Percentiles rank a stretch among this genome's conserved stretches.
Evolutionary conservation across 2,797 vertebrate species (phyloP).

Genomic region (Masticophis lateralis): DNA sequence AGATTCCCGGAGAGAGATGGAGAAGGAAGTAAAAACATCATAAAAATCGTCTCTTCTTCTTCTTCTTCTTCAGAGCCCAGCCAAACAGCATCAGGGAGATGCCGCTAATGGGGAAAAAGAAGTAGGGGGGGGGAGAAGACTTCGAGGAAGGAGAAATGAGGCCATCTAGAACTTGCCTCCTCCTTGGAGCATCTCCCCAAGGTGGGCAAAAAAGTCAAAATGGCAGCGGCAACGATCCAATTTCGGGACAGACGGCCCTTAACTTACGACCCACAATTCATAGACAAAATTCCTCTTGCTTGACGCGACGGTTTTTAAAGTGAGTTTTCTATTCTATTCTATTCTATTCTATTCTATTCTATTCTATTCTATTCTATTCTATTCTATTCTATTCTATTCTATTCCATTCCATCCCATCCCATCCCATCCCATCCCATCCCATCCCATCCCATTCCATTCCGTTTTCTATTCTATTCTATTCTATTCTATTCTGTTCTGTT

Average conservation of each 20-base stretch:
- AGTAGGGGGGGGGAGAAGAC: neutral
- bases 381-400: too few species aligned
- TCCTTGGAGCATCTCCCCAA: neutral
- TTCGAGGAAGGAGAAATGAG: neutral
- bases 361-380: too few species aligned
- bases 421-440: too few species aligned
- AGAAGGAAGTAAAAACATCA: neutral
- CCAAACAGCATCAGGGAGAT: fast-evolving
- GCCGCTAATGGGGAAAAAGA: neutral
- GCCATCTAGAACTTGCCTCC: neutral
- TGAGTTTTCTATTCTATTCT: too few species aligned
- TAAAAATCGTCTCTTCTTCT: fast-evolving
- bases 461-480: too few species aligned
- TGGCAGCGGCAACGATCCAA: neutral
- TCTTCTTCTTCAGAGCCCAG: neutral
- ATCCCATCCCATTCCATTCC: too few species aligned
- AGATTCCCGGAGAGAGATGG: neutral
- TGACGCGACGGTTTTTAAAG: too few species aligned
- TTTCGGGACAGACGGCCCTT: neutral
- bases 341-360: too few species aligned
- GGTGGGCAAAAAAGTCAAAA: neutral
- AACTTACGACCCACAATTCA: too few species aligned
- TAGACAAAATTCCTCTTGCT: too few species aligned
- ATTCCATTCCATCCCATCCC: too few species aligned
- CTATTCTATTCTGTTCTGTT: too few species aligned